Evolutionary conservation across 2,888 invertebrate genomes (phyloP).

Genomic region (Heteromurus nitidus): DNA sequence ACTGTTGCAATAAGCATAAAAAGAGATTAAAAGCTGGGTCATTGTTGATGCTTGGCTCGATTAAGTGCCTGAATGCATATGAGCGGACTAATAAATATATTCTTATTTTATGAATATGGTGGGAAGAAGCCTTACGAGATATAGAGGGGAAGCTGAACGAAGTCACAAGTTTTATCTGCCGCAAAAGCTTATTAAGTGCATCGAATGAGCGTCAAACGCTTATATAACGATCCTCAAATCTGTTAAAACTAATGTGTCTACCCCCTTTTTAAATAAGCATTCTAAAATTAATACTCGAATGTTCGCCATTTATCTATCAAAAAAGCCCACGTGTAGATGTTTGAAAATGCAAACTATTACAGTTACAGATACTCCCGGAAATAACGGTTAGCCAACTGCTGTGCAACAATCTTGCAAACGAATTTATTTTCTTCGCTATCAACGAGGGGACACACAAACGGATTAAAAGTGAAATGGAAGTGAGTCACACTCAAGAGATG

Average conservation of each 20-base stretch:
- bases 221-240: too few species aligned
- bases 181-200: background rate
- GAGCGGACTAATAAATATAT: too few species aligned
- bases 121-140: constrained; percentile 19
- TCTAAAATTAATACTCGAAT: background rate
- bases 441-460: too few species aligned
- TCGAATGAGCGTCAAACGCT: too few species aligned
- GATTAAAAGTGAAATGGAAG: background rate
- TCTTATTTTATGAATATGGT: too few species aligned
- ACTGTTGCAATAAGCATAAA: too few species aligned
- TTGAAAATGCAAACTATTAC: too few species aligned
- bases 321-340: too few species aligned
- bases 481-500: background rate
- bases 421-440: background rate
- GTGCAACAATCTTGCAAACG: background rate
- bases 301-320: background rate
- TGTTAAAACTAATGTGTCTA: too few species aligned
- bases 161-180: background rate
- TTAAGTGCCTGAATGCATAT: too few species aligned
- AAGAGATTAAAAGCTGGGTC: constrained; percentile 11
- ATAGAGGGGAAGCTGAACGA: background rate
- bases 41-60: constrained; percentile 4
- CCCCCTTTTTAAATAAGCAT: background rate
- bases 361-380: background rate
- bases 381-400: background rate